phyloP scores from a whole-genome alignment of 2,797 vertebrate species.

The Nasua narica region DNA sequence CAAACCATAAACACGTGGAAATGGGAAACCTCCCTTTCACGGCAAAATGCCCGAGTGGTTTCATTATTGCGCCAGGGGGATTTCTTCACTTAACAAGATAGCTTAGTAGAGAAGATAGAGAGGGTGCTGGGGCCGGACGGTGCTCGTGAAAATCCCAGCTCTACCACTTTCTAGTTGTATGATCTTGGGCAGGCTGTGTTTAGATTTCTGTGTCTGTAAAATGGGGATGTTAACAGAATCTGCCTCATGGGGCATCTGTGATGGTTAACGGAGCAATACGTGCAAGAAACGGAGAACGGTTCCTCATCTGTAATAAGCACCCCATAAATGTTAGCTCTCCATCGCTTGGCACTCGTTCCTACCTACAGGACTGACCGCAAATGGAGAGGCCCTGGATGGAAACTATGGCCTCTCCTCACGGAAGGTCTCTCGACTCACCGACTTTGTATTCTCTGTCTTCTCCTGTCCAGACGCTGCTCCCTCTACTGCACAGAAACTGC shows the following conservation, averaged over 20 bases:
- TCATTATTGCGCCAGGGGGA: background rate
- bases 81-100: background rate
- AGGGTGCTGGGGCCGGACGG: background rate
- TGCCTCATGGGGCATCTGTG: background rate
- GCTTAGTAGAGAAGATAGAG: background rate
- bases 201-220: background rate
- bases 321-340: background rate
- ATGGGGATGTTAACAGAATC: background rate
- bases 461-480: background rate
- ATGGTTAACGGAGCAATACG: background rate
- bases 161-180: background rate
- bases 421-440: background rate
- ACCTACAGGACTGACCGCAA: background rate
- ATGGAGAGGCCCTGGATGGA: background rate
- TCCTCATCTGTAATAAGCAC: accelerated
- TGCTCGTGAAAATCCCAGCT: background rate
- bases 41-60: background rate
- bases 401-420: background rate
- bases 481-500: background rate
- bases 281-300: background rate
- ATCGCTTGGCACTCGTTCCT: background rate
- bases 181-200: background rate
- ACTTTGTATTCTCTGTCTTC: background rate
- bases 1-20: background rate
- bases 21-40: background rate